Base-by-base conservation (phyloP, 2,797 vertebrate species). In the Myotis findleyi region DNA sequence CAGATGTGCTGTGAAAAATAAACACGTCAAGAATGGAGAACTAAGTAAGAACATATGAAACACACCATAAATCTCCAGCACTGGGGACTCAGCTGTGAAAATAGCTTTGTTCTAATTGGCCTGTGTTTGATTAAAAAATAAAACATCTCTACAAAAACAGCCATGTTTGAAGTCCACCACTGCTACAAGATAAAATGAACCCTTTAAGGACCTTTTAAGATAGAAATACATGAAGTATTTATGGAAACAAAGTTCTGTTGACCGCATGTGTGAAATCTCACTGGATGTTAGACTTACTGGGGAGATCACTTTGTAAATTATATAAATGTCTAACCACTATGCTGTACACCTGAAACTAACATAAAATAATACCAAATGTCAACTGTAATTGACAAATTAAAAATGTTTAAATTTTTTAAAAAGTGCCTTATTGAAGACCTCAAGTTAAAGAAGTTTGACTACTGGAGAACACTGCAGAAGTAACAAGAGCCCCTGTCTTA, bases 1-100 rank as follows among this genome's bases (percentile, higher is more conserved):
- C 76, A 96, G 95, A 96, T 95, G 90, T 97, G 95, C 93, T 86
- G 92, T 38, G 66, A 95, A 97, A 97, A 96, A 96, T 82, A 97
- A 97, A 95, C 95, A 96, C 80, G 62, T 95, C 83, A 66, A 72
- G 93, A 96, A 77, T 33, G 20, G 80, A 41, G 80, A 73, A 38
- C 73, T 96, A 93, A 96, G 84, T 10, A 91, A 83, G 55, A 69
- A 93, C 64, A 47, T 14, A 91, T 0, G 16, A 87, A 95, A 96
- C 86, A 97, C 47, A 57, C 96, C 38, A 80, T 95, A 97, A 98
- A 97, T 69, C 80, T 83, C 55, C 36, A 89, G 82, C 91, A 73
- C 73, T 47, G 53, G 77, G 89, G 47, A 69, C 33, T 93, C 93
- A 96, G 47, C 96, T 91, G 90, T 87, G 96, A 98, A 98, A 98